A percentile compares a stretch with the other conserved stretches of the same genome.
Evolutionary conservation across 1,140 invertebrate genomes (phyloP).

Genomic region (Euwallacea similis): DNA sequence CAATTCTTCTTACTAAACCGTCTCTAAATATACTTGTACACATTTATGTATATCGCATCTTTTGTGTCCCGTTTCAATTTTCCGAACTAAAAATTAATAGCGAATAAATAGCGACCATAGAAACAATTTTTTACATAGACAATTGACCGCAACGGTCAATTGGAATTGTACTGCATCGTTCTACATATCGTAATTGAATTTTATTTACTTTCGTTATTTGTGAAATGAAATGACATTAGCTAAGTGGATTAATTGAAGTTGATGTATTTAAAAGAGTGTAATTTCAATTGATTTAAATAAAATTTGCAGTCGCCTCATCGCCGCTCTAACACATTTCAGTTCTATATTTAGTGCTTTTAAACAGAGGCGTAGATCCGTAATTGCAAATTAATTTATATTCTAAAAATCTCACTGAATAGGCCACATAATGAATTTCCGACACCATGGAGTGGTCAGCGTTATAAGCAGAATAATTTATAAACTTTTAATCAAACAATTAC

Average conservation of each 20-base stretch:
- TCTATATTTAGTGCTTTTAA: conserved; percentile 41
- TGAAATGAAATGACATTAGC: conserved; percentile 36
- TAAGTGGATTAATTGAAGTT: conserved; percentile 39
- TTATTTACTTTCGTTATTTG: conserved; percentile 41
- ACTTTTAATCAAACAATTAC: background rate
- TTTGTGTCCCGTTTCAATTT: background rate
- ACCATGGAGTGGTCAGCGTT: too few relatives aligned
- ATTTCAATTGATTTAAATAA: conserved; percentile 46
- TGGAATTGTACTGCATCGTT: conserved; percentile 29
- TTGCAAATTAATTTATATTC: too few relatives aligned
- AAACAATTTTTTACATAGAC: too few relatives aligned
- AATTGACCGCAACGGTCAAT: conserved; percentile 18
- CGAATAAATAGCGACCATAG: too few relatives aligned
- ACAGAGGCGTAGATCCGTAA: conserved; percentile 12
- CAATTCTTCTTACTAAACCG: too few relatives aligned
- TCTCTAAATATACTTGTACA: too few relatives aligned
- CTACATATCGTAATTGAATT: conserved; percentile 27
- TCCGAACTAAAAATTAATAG: too few relatives aligned
- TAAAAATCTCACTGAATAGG: background rate
- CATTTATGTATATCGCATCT: too few relatives aligned
- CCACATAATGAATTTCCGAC: too few relatives aligned
- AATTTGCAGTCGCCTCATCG: conserved; percentile 37
- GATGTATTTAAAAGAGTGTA: conserved; percentile 42
- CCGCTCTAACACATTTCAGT: conserved; percentile 25
- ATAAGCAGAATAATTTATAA: too few relatives aligned